phyloP scores from a whole-genome alignment of 2,888 invertebrate genomes.

The Megamerina dolium region DNA sequence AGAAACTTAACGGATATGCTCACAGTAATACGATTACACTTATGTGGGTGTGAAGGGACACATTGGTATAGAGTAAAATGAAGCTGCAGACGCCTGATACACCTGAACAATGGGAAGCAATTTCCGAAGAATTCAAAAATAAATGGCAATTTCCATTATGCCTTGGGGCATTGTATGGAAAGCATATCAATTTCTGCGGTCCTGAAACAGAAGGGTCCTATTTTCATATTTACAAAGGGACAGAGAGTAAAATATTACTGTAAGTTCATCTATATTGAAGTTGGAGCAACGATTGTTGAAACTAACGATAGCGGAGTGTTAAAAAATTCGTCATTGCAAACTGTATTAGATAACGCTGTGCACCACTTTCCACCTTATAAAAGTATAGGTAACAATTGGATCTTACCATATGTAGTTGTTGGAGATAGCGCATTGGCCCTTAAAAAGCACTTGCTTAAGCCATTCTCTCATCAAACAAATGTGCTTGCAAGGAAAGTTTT shows the following conservation, averaged over 20 bases:
- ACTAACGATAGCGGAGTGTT: too few species aligned
- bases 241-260: constrained; percentile 2
- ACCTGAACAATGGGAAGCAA: constrained; percentile 4
- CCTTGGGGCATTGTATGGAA: constrained; percentile 13
- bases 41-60: too few species aligned
- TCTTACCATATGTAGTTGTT: background rate
- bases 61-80: too few species aligned
- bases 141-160: constrained; percentile 15
- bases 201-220: too few species aligned
- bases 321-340: too few species aligned
- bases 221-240: constrained; percentile 7
- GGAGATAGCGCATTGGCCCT: background rate
- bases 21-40: too few species aligned
- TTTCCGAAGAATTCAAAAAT: constrained; percentile 6
- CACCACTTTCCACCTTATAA: too few species aligned
- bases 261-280: constrained; percentile 2
- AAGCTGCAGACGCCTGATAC: background rate
- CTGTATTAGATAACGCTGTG: background rate
- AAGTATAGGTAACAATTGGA: too few species aligned
- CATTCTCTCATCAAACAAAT: background rate
- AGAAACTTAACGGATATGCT: too few species aligned
- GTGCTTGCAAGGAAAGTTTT: background rate
- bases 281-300: background rate
- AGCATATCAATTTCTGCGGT: too few species aligned
- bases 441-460: background rate